A percentile compares a stretch with the other conserved stretches of the same genome.
Evolutionary conservation across 2,113 vertebrate species (phyloP).

Genomic region (Romanogobio albipinnatus): DNA sequence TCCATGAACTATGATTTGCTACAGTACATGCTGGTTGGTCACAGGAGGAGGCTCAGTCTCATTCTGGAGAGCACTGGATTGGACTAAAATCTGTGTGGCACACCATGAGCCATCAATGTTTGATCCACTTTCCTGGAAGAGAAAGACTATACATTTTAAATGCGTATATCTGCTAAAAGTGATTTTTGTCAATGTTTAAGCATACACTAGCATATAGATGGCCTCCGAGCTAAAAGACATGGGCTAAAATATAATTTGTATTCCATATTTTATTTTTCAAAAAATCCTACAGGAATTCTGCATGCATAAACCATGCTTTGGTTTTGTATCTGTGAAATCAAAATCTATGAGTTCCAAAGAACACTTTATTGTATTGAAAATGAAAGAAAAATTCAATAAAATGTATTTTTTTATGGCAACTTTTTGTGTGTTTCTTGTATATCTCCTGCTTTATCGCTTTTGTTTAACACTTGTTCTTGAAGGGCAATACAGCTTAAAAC

Average conservation of each 20-base stretch:
- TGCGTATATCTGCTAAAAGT: background rate
- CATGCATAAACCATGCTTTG: background rate
- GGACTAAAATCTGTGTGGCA: background rate
- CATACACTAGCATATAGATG: background rate
- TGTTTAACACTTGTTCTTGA: background rate
- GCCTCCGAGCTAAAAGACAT: too few relatives aligned
- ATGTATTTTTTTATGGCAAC: background rate
- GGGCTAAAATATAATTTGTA: background rate
- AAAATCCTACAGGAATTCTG: background rate
- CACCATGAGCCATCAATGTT: background rate
- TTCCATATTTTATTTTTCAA: background rate
- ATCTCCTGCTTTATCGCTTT: background rate
- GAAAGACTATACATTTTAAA: conserved; percentile 2
- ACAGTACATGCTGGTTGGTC: background rate
- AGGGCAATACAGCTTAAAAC: background rate
- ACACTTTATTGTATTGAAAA: background rate
- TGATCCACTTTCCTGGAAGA: background rate
- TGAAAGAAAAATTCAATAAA: background rate
- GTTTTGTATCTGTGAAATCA: background rate
- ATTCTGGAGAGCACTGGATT: background rate
- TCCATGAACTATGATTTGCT: background rate
- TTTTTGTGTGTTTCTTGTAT: background rate
- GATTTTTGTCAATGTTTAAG: background rate
- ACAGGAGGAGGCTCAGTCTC: background rate
- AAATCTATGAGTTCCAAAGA: background rate